Conservation (phyloP, 2,888 invertebrate genomes). For the Candidula unifasciata region DNA sequence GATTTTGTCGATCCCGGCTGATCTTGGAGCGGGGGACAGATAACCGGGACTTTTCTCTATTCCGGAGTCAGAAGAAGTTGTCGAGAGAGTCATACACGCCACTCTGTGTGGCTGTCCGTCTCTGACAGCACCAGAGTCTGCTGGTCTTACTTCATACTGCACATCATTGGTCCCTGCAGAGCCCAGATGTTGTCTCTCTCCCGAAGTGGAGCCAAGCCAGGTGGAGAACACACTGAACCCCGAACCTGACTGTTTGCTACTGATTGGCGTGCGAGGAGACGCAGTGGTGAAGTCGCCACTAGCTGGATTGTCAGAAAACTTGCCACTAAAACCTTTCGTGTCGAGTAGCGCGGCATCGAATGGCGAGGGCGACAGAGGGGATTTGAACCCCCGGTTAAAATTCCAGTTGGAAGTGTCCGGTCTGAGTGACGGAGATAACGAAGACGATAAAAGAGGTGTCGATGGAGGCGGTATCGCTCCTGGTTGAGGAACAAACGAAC, state of each 20-base stretch:
- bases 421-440: not conserved
- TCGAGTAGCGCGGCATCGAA: not conserved
- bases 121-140: not conserved
- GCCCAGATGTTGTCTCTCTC: not conserved
- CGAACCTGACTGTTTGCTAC: not conserved
- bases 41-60: slow-evolving; percentile 37
- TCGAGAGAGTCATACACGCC: not conserved
- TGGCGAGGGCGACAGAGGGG: not conserved
- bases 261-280: slow-evolving; percentile 20
- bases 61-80: slow-evolving; percentile 26
- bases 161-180: not conserved
- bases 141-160: not conserved
- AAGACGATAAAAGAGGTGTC: not conserved
- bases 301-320: not conserved
- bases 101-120: not conserved
- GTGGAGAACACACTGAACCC: slow-evolving; percentile 15
- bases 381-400: not conserved
- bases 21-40: slow-evolving; percentile 31
- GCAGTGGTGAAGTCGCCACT: not conserved
- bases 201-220: slow-evolving; percentile 4
- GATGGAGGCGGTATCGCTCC: not conserved
- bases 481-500: not conserved
- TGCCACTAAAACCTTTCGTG: not conserved
- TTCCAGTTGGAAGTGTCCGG: not conserved
- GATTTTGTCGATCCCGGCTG: slow-evolving; percentile 38